Evolutionary conservation across 2,797 vertebrate species (phyloP).

Genomic region (Poecilia velifera): DNA sequence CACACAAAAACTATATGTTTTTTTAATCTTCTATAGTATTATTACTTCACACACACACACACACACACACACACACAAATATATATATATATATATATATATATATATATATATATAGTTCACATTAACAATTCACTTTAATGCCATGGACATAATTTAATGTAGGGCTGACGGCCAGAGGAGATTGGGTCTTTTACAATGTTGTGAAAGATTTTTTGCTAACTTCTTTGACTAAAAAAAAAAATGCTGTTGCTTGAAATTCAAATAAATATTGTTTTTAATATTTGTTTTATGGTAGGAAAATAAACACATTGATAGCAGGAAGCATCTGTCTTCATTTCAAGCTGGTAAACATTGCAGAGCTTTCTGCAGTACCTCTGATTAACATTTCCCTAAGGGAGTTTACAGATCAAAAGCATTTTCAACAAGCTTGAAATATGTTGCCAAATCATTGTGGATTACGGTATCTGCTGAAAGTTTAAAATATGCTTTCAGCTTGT

Average conservation of each 20-base stretch:
- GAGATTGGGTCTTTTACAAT: not conserved
- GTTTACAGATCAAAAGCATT: conserved; percentile 13
- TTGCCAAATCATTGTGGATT: not conserved
- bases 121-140: not conserved
- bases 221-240: not conserved
- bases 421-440: not conserved
- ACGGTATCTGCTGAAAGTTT: conserved; percentile 5
- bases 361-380: not conserved
- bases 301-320: not conserved
- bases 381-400: not conserved
- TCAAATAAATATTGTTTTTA: not conserved
- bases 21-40: too few species aligned
- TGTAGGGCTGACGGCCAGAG: not conserved
- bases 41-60: too few species aligned
- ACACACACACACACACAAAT: too few species aligned
- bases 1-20: too few species aligned
- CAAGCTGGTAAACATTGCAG: not conserved
- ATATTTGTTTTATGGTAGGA: not conserved
- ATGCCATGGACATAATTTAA: not conserved
- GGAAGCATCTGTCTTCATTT: not conserved
- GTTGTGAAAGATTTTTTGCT: not conserved
- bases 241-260: not conserved
- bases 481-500: not conserved
- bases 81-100: too few species aligned
- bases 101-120: not conserved